Base-by-base conservation (phyloP, 2,113 vertebrate genomes). In the Turnix velox region DNA sequence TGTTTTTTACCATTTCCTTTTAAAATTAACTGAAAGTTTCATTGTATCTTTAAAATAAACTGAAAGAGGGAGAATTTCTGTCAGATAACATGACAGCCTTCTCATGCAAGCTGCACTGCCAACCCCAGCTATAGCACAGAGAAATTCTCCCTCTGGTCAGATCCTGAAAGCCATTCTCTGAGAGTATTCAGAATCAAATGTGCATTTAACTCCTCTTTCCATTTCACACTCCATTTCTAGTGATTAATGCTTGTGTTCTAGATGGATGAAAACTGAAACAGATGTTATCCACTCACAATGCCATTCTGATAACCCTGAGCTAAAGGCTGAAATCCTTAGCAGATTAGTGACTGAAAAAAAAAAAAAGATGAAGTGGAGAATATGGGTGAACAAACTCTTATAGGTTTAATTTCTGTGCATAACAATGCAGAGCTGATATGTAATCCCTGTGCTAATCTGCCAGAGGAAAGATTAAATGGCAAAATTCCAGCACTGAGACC, bases 201-300 rank as follows among this genome's bases (percentile, higher is more conserved):
- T 90, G 61, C 71, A 89, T 90, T 96, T 92, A 94, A 82, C 54
- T 88, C 73, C 80, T 78, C 71, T 71, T 68, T 84, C 73, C 61
- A 93, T 96, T 95, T 96, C 94, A 95, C 93, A 96, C 91, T 94
- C 92, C 87, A 90, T 96, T 96, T 95, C 88, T 80, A 94, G 76
- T 94, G 95, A 95, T 95, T 96, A 93, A 97, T 88, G 87, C 37
- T 75, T 39, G n/a, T 61, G 52, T 79, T 92, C 59, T 87, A 80
- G 91, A 78, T 39, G 77, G 80, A 91, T 92, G 80, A 93, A 97
- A 94, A 80, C 95, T 48, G 93, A 91, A 96, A 93, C 93, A 96
- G 94, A 95, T 96, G 94, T 95, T 96, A 93, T 76, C 59, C 74
- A 92, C 65, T 73, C 73, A 77, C 92, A 94, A 45, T 92, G 83